Conservation (phyloP, 1,140 invertebrate genomes). For the Temnothorax longispinosus region DNA sequence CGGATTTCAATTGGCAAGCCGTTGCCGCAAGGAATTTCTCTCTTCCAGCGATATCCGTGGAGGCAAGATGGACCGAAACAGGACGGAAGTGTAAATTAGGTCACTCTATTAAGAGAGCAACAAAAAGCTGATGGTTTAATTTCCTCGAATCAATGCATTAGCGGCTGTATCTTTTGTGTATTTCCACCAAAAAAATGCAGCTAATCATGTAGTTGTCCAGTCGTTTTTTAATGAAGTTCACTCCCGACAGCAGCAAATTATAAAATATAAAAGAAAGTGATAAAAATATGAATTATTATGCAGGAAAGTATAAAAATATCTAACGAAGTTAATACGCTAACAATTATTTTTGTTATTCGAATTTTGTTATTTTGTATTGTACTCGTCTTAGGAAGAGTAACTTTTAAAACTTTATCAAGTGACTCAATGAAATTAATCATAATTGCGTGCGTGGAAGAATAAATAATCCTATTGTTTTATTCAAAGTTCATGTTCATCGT, state of each 20-base stretch:
- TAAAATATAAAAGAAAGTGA: not conserved
- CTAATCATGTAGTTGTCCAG: not conserved
- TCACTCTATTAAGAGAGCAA: slow-evolving; percentile 59
- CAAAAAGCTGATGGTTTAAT: not conserved
- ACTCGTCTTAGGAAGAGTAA: not conserved
- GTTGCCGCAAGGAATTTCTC: slow-evolving; percentile 34
- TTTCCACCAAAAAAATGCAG: not conserved
- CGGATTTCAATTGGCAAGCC: slow-evolving; percentile 70
- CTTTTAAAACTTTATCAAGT: slow-evolving; percentile 5
- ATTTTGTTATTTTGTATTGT: not conserved
- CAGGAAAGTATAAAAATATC: not conserved
- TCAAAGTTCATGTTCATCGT: not conserved
- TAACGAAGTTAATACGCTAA: not conserved
- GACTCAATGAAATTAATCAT: not conserved
- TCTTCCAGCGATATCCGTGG: not conserved
- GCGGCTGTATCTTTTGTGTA: not conserved
- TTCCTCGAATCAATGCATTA: not conserved
- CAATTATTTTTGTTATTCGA: not conserved
- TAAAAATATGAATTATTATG: not conserved
- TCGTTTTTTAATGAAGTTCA: not conserved
- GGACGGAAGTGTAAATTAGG: slow-evolving; percentile 53
- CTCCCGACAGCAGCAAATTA: not conserved
- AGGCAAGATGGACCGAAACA: slow-evolving; percentile 19
- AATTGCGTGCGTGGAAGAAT: not conserved
- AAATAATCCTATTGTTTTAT: not conserved